A percentile compares a stretch with the other conserved stretches of the same genome.
Evolutionary conservation across 2,113 vertebrate genomes (phyloP).

Genomic region (Microtus oregoni): DNA sequence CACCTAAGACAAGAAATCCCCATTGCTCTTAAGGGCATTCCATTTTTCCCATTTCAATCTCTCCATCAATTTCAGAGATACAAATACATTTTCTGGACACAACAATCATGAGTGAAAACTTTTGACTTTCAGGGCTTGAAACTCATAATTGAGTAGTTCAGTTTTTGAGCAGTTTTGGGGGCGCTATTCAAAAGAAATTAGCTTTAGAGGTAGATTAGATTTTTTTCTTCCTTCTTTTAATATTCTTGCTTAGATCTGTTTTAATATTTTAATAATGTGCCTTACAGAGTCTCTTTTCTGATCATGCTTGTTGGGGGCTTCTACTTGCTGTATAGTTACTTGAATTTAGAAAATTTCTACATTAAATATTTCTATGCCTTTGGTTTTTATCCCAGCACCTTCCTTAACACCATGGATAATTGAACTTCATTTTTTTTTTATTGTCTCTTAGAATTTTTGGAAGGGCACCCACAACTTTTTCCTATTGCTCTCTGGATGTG

Average conservation of each 20-base stretch:
- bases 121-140: not conserved
- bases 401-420: not conserved
- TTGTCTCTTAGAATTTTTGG: not conserved
- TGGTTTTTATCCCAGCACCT: not conserved
- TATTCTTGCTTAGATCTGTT: not conserved
- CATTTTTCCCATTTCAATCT: not conserved
- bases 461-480: not conserved
- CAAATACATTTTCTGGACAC: not conserved
- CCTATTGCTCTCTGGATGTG: not conserved
- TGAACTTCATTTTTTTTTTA: not conserved
- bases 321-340: not conserved
- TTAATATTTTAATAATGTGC: not conserved
- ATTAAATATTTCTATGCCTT: not conserved
- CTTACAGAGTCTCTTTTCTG: not conserved
- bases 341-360: not conserved
- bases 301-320: not conserved
- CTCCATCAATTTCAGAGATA: not conserved
- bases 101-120: not conserved
- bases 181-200: not conserved
- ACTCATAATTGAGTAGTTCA: not conserved
- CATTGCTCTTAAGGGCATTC: not conserved
- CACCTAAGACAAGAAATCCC: not conserved
- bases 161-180: not conserved
- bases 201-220: not conserved
- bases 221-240: not conserved